A percentile compares a stretch with the other conserved stretches of the same genome.
phyloP scores from a whole-genome alignment of 2,797 vertebrate genomes.

The Pseudochirops cupreus region DNA sequence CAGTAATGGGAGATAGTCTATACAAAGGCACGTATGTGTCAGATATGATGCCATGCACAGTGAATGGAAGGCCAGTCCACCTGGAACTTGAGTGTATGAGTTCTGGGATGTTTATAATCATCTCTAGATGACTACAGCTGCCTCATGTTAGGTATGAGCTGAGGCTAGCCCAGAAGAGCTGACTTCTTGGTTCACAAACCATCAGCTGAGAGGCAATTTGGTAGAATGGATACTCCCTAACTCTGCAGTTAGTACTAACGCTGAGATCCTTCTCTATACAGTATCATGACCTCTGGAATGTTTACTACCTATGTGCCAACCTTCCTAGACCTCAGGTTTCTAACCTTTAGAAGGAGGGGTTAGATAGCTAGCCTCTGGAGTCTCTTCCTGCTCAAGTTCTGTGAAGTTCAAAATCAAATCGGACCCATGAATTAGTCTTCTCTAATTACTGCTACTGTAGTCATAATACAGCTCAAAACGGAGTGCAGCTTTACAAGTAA shows the following conservation, averaged over 20 bases:
- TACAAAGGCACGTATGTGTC: neutral
- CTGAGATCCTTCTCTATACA: neutral
- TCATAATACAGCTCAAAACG: neutral
- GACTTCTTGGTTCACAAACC: neutral
- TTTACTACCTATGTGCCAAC: neutral
- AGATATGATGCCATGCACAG: neutral
- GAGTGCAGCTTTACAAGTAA: neutral
- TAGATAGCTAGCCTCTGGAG: neutral
- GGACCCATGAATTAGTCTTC: neutral
- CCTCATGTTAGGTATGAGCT: neutral
- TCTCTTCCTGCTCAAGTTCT: neutral
- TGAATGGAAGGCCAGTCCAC: neutral
- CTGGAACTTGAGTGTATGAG: neutral
- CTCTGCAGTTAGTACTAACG: neutral
- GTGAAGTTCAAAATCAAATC: neutral
- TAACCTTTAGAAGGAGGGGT: neutral
- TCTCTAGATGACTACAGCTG: neutral
- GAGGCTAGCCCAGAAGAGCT: too few relatives aligned
- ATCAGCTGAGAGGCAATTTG: neutral
- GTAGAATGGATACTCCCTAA: neutral
- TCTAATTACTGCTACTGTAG: neutral
- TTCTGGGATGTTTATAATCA: neutral
- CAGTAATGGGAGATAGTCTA: neutral
- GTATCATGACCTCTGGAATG: neutral
- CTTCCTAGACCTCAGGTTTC: neutral